phyloP scores from a whole-genome alignment of 2,113 vertebrate species.

The Prunella himalayana region DNA sequence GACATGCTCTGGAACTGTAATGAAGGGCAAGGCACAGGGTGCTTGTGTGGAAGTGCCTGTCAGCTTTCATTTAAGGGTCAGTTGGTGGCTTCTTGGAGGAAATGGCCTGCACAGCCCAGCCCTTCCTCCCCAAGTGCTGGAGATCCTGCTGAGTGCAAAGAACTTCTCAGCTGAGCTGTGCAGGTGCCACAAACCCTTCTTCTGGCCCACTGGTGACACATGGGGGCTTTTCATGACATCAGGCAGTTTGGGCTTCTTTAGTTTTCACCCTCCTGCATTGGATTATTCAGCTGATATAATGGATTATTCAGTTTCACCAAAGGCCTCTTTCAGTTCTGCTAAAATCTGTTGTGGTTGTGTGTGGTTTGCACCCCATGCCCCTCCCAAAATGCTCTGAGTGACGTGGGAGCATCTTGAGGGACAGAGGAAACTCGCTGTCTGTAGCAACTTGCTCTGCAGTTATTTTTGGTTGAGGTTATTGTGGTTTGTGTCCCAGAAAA shows the following conservation, averaged over 20 bases:
- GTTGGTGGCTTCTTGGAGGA: not conserved
- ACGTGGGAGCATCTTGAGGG: not conserved
- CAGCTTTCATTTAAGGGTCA: not conserved
- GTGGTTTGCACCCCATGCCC: not conserved
- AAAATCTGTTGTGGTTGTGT: not conserved
- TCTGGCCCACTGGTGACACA: not conserved
- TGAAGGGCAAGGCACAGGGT: fast-evolving
- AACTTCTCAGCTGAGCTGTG: not conserved
- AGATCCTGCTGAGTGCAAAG: not conserved
- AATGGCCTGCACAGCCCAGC: not conserved
- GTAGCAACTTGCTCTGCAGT: not conserved
- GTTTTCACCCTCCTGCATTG: not conserved
- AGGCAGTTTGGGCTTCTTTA: not conserved
- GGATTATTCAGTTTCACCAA: not conserved
- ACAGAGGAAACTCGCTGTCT: not conserved
- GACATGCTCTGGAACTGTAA: not conserved
- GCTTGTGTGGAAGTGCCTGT: not conserved
- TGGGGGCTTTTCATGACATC: not conserved
- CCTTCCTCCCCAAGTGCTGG: not conserved
- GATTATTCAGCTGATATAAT: not conserved
- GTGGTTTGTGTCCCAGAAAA: conserved; percentile 15
- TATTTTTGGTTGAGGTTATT: not conserved
- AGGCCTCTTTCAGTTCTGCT: not conserved
- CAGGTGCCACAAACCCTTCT: not conserved
- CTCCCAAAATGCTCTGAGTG: not conserved